Base-by-base conservation (phyloP, 2,888 invertebrate genomes). In the Coleophora deauratella region DNA sequence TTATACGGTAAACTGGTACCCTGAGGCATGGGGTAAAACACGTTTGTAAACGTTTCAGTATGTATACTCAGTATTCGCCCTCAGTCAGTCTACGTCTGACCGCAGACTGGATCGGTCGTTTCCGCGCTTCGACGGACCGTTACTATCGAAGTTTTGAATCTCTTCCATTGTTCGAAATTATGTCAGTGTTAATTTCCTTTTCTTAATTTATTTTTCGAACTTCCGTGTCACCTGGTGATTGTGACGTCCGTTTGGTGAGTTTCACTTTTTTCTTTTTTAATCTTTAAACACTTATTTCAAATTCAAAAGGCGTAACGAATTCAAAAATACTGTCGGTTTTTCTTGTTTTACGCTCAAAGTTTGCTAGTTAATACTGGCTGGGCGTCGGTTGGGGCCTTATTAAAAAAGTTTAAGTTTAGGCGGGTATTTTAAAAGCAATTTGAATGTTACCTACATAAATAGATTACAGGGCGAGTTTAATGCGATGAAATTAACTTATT, bases 391-490 rank as follows among this genome's bases (percentile, higher is more conserved):
- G 50, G 59, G 45, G 62, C 62, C 59, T 72, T 76, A 79, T 78
- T 77, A 77, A 76, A 79, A 78, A 79, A 77, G 75, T 78, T 72
- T 38, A 57, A 63, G 60, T 57, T 66, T 54, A 49, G 56, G 44
- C 56, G 54, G 57, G 52, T 62, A 58, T 67, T 69, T 67, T 64
- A 72, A 70, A 59, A 66, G 62, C 55, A 54, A 57, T 66, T 53
- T 52, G 57, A 46, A 58, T 53, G 53, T 8, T 55, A 53, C 66
- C 70, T 62, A 58, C 6, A 21, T 21, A 21, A 21, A 21, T 21
- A 21, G 21, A 21, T 6, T n/a, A n/a, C n/a, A n/a, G n/a, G n/a
- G n/a, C n/a, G n/a, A n/a, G n/a, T n/a, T n/a, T n/a, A n/a, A n/a
- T n/a, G n/a, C n/a, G n/a, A n/a, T n/a, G n/a, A n/a, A n/a, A n/a